phyloP scores from a whole-genome alignment of 2,113 vertebrate genomes.

The Ptychochromis oligacanthus region DNA sequence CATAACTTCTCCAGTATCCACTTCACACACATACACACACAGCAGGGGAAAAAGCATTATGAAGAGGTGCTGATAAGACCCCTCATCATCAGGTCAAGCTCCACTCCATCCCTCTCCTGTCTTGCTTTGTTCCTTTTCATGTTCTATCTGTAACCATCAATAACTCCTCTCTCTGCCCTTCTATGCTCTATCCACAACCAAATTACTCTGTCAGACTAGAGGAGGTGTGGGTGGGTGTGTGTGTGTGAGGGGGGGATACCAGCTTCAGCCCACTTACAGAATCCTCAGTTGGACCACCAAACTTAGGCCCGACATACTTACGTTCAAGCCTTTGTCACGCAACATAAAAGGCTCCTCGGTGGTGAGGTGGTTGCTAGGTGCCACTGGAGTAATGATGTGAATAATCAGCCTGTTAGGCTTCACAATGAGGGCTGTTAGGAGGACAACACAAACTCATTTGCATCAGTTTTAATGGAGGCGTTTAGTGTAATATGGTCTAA shows the following conservation, averaged over 20 bases:
- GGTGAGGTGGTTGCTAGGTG: conserved; percentile 68
- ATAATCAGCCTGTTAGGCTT: conserved; percentile 66
- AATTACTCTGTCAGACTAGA: conserved; percentile 44
- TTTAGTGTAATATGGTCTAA: conserved; percentile 33
- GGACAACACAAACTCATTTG: conserved; percentile 60
- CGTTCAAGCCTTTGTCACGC: background rate
- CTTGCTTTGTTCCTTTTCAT: conserved; percentile 41
- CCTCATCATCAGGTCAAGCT: conserved; percentile 54
- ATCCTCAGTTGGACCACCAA: conserved; percentile 10
- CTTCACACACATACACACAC: conserved; percentile 18
- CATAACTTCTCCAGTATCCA: conserved; percentile 18
- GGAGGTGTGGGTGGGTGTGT: background rate
- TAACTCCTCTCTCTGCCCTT: conserved; percentile 19
- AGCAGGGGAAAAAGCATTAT: conserved; percentile 24
- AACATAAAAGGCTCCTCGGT: conserved; percentile 23
- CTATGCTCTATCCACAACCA: conserved; percentile 33
- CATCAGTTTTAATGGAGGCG: conserved; percentile 49
- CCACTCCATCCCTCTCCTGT: conserved; percentile 39
- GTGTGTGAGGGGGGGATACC: background rate
- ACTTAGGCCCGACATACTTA: conserved; percentile 21
- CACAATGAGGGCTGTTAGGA: conserved; percentile 54
- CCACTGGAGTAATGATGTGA: conserved; percentile 62
- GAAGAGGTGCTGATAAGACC: conserved; percentile 41
- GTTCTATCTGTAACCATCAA: conserved; percentile 49
- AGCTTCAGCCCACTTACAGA: conserved; percentile 26